Conservation (phyloP, 2,113 vertebrate species). For the Onychostruthus taczanowskii region DNA sequence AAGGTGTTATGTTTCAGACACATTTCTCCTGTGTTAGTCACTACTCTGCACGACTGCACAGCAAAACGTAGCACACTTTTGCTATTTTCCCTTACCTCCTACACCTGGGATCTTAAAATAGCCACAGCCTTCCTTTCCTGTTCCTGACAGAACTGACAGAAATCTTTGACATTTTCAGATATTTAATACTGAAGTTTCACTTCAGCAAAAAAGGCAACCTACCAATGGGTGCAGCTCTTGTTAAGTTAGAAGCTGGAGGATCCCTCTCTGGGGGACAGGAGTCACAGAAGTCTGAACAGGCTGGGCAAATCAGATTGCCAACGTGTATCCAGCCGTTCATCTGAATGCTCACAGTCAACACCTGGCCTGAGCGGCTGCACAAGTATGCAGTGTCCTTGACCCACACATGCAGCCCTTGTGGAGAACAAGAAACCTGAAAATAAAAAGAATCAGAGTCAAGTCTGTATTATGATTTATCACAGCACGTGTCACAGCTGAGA, state of each 20-base stretch:
- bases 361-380: conserved; percentile 83
- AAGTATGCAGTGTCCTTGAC: conserved; percentile 81
- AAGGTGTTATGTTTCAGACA: not conserved
- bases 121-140: not conserved
- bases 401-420: conserved; percentile 83
- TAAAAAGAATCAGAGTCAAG: not conserved
- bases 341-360: conserved; percentile 82
- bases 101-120: not conserved
- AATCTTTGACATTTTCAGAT: not conserved
- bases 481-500: not conserved
- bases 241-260: conserved; percentile 79
- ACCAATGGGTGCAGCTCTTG: conserved; percentile 82
- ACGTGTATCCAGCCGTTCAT: conserved; percentile 86
- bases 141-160: not conserved
- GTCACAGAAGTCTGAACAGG: conserved; percentile 86
- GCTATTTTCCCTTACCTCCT: not conserved
- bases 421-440: conserved; percentile 84
- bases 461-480: not conserved
- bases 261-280: conserved; percentile 85
- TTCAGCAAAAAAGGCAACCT: conserved; percentile 35
- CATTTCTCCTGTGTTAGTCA: not conserved
- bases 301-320: conserved; percentile 90
- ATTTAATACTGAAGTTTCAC: not conserved
- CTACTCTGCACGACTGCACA: not conserved
- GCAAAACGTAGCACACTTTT: not conserved